phyloP scores from a whole-genome alignment of 2,797 vertebrate species.

The Danio kyathit region DNA sequence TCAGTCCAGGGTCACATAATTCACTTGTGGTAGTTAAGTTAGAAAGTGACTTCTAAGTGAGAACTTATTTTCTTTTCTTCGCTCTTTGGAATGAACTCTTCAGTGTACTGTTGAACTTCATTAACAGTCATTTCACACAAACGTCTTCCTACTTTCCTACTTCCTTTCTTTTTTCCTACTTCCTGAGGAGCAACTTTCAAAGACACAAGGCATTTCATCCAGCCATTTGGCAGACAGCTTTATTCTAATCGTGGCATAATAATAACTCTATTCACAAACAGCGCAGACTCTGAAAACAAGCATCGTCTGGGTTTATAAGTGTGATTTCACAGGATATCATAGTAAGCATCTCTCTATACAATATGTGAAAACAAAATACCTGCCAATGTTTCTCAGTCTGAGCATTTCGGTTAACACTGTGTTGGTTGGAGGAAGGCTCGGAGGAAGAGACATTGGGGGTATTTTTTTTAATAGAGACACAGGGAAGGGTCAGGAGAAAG shows the following conservation, averaged over 20 bases:
- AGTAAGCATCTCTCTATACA: neutral
- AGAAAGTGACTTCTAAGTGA: no score
- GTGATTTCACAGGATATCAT: conserved; percentile 14
- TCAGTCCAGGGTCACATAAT: no score
- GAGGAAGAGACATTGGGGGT: conserved; percentile 1
- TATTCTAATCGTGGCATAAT: conserved; percentile 41
- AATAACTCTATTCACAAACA: conserved; percentile 26
- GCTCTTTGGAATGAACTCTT: conserved; percentile 81
- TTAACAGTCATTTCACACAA: conserved; percentile 86
- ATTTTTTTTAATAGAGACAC: conserved; percentile 55
- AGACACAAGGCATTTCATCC: conserved; percentile 46
- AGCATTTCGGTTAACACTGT: conserved; percentile 18
- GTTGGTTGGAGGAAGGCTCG: neutral
- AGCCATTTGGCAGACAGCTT: conserved; percentile 29
- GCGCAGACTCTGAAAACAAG: neutral
- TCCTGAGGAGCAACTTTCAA: conserved; percentile 69
- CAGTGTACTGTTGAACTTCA: conserved; percentile 82
- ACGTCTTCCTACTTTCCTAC: conserved; percentile 67
- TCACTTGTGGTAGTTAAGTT: no score
- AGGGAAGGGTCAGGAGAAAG: conserved; percentile 54
- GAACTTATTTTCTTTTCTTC: conserved; percentile 72
- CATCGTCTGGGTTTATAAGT: neutral
- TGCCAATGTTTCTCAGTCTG: neutral
- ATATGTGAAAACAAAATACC: neutral
- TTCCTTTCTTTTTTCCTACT: conserved; percentile 18